Evolutionary conservation across 1,140 invertebrate genomes (phyloP).

Genomic region (Zaprionus taronus): DNA sequence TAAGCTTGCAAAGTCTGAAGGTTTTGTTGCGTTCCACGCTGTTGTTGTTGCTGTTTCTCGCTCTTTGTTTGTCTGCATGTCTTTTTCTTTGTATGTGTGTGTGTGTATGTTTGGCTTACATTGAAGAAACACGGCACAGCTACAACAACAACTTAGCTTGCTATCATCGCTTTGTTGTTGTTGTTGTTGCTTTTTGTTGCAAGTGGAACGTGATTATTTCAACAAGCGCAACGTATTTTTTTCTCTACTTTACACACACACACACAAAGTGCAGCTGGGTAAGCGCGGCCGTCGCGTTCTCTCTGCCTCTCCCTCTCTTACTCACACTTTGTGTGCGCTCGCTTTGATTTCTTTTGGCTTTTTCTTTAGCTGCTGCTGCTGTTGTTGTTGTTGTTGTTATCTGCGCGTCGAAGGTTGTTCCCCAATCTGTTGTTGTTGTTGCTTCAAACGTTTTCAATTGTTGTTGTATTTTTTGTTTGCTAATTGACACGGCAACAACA

Average conservation of each 20-base stretch:
- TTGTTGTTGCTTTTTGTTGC: constrained; percentile 62
- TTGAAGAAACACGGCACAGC: constrained; percentile 13
- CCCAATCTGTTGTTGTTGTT: constrained; percentile 21
- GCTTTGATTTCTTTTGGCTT: constrained; percentile 65
- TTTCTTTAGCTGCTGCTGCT: constrained; percentile 25
- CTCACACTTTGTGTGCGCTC: constrained; percentile 30
- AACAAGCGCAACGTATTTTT: constrained; percentile 66
- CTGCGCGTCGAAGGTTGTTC: constrained; percentile 29
- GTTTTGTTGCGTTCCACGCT: constrained; percentile 57
- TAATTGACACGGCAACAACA: constrained; percentile 24
- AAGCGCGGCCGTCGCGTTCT: neutral
- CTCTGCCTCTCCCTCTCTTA: neutral
- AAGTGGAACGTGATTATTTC: constrained; percentile 77
- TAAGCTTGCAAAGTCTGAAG: constrained; percentile 61
- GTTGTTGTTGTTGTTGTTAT: constrained; percentile 13
- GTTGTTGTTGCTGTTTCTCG: constrained; percentile 39
- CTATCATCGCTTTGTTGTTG: constrained; percentile 57
- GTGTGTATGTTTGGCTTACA: constrained; percentile 18
- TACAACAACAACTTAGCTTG: constrained; percentile 54
- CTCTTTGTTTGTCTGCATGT: constrained; percentile 21
- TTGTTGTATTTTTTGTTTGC: constrained; percentile 25
- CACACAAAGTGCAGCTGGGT: constrained; percentile 23
- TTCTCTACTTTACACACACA: constrained; percentile 19
- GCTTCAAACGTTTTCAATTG: constrained; percentile 6
- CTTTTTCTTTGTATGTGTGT: constrained; percentile 17